phyloP scores from a whole-genome alignment of 2,888 invertebrate species.

The Chaetogeoica ovagalla region DNA sequence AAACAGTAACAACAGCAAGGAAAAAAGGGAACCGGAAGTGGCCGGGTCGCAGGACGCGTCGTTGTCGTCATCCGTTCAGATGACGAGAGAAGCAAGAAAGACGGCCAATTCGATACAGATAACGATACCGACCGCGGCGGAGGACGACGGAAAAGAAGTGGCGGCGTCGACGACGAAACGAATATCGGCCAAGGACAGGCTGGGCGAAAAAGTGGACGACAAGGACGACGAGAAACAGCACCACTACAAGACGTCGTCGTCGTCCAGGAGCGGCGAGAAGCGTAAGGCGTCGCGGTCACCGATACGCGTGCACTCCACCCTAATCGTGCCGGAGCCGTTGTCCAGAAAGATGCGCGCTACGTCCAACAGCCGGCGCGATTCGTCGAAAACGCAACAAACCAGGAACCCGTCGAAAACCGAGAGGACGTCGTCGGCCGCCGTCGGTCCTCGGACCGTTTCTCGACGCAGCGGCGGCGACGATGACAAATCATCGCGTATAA shows the following conservation, averaged over 20 bases:
- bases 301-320: slow-evolving; percentile 39
- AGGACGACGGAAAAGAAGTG: slow-evolving; percentile 55
- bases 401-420: slow-evolving; percentile 13
- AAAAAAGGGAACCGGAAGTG: slow-evolving; percentile 40
- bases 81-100: slow-evolving; percentile 57
- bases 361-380: slow-evolving; percentile 15
- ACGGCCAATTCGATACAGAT: slow-evolving; percentile 57
- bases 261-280: slow-evolving; percentile 24
- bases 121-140: slow-evolving; percentile 60
- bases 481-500: slow-evolving; percentile 54
- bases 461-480: slow-evolving; percentile 54
- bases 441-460: slow-evolving; percentile 1
- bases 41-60: slow-evolving; percentile 35
- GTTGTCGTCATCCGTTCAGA: slow-evolving; percentile 42
- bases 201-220: slow-evolving; percentile 76
- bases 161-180: slow-evolving; percentile 55
- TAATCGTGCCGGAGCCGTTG: slow-evolving; percentile 32
- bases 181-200: slow-evolving; percentile 74
- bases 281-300: slow-evolving; percentile 41
- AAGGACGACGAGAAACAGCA: slow-evolving; percentile 57
- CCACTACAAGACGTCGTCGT: slow-evolving; percentile 40
- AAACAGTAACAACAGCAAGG: background rate
- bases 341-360: slow-evolving; percentile 9
- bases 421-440: background rate
- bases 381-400: slow-evolving; percentile 20